These are phyloP conservation scores for Microtus pennsylvanicus DNA, from an alignment of 2,113 vertebrate species.

Conservation along the genomic window DNA sequence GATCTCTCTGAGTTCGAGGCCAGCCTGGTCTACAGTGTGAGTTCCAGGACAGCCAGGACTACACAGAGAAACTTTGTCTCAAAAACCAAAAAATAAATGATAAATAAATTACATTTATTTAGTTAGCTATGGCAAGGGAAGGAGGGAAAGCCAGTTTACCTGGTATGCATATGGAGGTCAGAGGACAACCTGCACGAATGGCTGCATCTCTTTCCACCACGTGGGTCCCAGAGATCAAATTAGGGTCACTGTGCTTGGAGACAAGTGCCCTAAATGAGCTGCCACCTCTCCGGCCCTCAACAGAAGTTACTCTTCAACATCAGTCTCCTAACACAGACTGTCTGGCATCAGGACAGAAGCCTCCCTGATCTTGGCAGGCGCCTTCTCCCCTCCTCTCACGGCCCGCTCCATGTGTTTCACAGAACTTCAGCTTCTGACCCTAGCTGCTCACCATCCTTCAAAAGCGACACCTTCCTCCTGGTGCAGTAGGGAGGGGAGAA, in stretches of 20 bases:
- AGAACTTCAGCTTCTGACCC: background rate
- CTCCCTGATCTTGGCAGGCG: background rate
- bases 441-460: background rate
- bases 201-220: background rate
- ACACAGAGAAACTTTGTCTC: background rate
- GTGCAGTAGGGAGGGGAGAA: background rate
- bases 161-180: background rate
- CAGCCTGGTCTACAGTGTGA: background rate
- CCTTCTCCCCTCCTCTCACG: background rate
- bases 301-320: background rate
- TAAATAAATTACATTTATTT: background rate
- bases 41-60: background rate
- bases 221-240: background rate
- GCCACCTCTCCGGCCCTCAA: background rate
- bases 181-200: background rate
- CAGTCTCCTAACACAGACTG: background rate
- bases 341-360: conserved; percentile 1
- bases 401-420: background rate
- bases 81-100: background rate
- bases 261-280: background rate
- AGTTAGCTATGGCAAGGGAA: background rate
- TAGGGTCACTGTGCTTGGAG: background rate
- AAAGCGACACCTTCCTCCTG: conserved; percentile 29
- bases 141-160: background rate
- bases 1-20: background rate